These are phyloP conservation scores for Cantharis nigra DNA, from an alignment of 2,888 invertebrate genomes.

Conservation along the genomic window DNA sequence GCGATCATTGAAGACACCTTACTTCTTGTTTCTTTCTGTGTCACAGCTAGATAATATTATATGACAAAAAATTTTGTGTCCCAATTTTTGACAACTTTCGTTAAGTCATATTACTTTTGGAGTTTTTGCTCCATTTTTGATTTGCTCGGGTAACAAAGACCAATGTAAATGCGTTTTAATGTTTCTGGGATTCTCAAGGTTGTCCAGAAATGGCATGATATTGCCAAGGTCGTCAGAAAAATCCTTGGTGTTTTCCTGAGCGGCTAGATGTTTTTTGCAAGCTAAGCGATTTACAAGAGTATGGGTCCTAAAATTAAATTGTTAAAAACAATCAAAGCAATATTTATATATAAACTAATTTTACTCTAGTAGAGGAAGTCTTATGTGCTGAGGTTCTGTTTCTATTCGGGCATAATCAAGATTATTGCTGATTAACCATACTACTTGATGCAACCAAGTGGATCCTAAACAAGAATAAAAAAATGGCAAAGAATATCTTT, in stretches of 20 bases:
- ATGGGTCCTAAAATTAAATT: neutral
- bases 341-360: neutral
- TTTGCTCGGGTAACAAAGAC: conserved; percentile 61
- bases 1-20: no score
- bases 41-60: no score
- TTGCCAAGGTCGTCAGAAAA: neutral
- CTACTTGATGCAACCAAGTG: conserved; percentile 79
- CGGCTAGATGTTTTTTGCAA: neutral
- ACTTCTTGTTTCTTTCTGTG: no score
- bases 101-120: conserved; percentile 43
- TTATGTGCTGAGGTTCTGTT: conserved; percentile 56
- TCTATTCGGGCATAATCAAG: conserved; percentile 64
- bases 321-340: neutral
- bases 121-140: conserved; percentile 49
- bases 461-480: conserved; percentile 60
- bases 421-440: conserved; percentile 69
- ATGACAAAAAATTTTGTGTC: no score
- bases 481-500: neutral
- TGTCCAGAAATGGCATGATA: neutral
- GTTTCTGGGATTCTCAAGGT: conserved; percentile 57
- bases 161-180: conserved; percentile 70
- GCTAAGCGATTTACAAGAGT: neutral
- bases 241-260: neutral
- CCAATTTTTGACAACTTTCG: no score
- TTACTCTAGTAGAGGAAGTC: conserved; percentile 75